Evolutionary conservation across 64 coral and sea anemone genomes (phyloP), one percentile per base, ranked within the genome.

Genomic region (Catalaphyllia jardinei): DNA sequence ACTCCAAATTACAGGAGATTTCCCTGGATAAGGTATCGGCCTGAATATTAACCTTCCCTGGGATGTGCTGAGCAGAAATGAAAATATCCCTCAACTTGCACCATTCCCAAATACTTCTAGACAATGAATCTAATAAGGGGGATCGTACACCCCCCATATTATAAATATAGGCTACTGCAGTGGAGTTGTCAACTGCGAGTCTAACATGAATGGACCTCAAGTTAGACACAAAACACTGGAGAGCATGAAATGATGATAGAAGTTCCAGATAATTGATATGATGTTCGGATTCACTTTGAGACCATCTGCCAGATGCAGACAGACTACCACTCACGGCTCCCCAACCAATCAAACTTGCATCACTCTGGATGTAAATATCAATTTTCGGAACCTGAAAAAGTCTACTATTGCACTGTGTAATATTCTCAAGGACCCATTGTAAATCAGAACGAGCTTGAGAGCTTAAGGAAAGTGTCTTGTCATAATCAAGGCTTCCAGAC

Each of bases 331-430:
- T 63, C 67, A 59, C 29, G 4, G 83, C 88, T 51, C 93, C 84
- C 93, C 93, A 90, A 16, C 88, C 88, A 22, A 39, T 10, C 25
- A 90, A 22, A 73, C 93, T 94, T 24, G 83, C 75, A 80, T 92
- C 91, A 79, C 81, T 67, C 25, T 74, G 67, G 27, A 87, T 87
- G 39, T 46, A 29, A 77, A 90, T 7, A 31, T 86, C 72, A 33
- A 86, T 46, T 16, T 79, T 79, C 30, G 39, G 31, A 4, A 22
- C 9, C 22, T 78, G 72, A 67, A 94, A 89, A 67, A 30, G 71
- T 22, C 12, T 35, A 1, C 87, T 73, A 78, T 94, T 94, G 13
- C 27, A 79, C 13, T 90, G 62, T 8, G 71, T 10, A 74, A 96
- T 60, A 69, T 96, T 92, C 7, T 79, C 4, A 29, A 50, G 33